A percentile compares a stretch with the other conserved stretches of the same genome.
phyloP scores from a whole-genome alignment of 2,113 vertebrate genomes.

The Pavo muticus region DNA sequence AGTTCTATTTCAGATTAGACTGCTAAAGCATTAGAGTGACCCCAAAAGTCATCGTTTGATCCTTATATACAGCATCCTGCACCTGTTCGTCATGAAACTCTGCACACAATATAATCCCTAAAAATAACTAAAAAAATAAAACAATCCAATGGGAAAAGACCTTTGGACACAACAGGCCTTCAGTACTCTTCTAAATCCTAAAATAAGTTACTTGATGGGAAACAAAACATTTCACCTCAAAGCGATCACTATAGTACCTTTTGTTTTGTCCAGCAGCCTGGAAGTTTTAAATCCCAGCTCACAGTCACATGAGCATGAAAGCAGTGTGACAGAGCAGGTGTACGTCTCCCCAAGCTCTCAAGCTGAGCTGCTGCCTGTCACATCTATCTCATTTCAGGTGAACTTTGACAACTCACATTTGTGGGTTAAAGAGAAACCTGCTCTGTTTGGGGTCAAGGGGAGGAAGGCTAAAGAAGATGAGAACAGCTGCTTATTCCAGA shows the following conservation, averaged over 20 bases:
- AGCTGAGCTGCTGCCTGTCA: constrained; percentile 11
- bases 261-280: neutral
- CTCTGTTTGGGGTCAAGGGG: neutral
- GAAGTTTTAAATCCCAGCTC: neutral
- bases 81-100: neutral
- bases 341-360: neutral
- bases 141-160: neutral
- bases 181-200: neutral
- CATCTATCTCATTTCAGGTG: neutral
- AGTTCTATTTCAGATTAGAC: neutral
- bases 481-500: constrained; percentile 39
- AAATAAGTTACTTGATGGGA: neutral
- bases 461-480: neutral
- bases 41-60: neutral
- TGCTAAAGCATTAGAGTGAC: neutral
- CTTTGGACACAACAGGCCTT: neutral
- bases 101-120: accelerated
- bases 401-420: neutral
- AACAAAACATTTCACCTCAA: neutral
- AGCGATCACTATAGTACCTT: accelerated
- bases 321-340: constrained; percentile 34
- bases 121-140: neutral
- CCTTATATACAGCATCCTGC: neutral
- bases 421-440: neutral
- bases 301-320: neutral